Conservation (phyloP, 2,888 invertebrate species). For the Odontomyia ornata region DNA sequence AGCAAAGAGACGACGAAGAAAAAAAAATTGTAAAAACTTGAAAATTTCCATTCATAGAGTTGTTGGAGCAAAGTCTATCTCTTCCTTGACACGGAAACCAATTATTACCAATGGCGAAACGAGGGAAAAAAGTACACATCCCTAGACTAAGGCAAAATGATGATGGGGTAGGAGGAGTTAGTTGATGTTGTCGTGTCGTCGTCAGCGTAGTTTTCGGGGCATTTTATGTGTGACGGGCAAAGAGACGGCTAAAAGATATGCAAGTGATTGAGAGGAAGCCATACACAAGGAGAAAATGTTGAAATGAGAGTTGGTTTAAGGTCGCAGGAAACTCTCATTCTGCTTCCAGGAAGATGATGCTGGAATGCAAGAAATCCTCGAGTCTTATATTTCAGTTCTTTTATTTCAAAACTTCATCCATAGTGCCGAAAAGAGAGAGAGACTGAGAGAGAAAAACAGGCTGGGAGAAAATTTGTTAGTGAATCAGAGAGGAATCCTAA, state of each 20-base stretch:
- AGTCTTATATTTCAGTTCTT: background rate
- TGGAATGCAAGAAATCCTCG: background rate
- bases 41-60: slow-evolving; percentile 25
- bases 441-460: slow-evolving; percentile 3
- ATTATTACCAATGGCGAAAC: slow-evolving; percentile 44
- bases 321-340: background rate
- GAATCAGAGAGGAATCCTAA: background rate
- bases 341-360: background rate
- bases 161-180: no score
- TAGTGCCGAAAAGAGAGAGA: background rate
- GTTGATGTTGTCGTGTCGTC: no score
- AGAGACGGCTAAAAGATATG: no score
- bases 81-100: slow-evolving; percentile 48
- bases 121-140: background rate
- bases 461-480: background rate
- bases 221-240: background rate
- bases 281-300: background rate
- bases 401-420: background rate
- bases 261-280: no score
- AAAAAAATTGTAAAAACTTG: slow-evolving; percentile 15
- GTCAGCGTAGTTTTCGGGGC: background rate
- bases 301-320: background rate
- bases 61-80: slow-evolving; percentile 36
- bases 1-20: no score
- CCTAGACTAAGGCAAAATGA: background rate